Evolutionary conservation across 37 sponge, comb jelly and placozoan genomes (phyloP), one percentile per base, ranked within the genome.

Genomic region (Cliona cf. orientalis): DNA sequence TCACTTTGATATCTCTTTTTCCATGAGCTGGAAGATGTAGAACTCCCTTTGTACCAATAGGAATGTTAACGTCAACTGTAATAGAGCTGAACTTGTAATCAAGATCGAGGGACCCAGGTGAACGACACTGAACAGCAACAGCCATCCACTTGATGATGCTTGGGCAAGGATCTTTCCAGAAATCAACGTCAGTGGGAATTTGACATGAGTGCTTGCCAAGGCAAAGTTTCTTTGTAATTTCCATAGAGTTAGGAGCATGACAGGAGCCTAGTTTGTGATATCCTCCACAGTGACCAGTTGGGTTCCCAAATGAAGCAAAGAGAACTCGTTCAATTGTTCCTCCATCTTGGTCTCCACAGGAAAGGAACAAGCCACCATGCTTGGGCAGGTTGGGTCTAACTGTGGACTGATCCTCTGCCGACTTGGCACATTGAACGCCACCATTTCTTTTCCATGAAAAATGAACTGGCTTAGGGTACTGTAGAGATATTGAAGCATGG

Each of bases 401-500:
- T 17, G 42, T 44, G 11, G 78, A 61, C 36, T 41, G 68, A 5
- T 84, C 62, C 56, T 87, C 89, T 22, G 83, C 58, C 5, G 71
- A 35, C 33, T 83, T 89, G 69, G 49, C 76, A 57, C 89, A 89
- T 21, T 75, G 83, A 23, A 83, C 29, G 17, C 84, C 70, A 39
- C 83, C 83, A n/a, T 63, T 39, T 58, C 83, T 46, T 46, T 78
- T 44, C 89, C 89, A 89, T 3, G 71, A 64, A 57, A 78, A 71
- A 26, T 78, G 41, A 12, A 89, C 32, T 9, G 58, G 72, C 31
- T 78, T 68, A 17, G 89, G 89, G 29, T 78, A 29, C 1, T 78
- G 74, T 5, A 83, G 46, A 12, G 58, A 40, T 28, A 83, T 60
- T 12, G 72, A 63, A 31, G 84, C 89, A 29, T 76, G 43, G 5